Evolutionary conservation across 2,797 vertebrate genomes (phyloP).

Genomic region (Spondyliosoma cantharus): DNA sequence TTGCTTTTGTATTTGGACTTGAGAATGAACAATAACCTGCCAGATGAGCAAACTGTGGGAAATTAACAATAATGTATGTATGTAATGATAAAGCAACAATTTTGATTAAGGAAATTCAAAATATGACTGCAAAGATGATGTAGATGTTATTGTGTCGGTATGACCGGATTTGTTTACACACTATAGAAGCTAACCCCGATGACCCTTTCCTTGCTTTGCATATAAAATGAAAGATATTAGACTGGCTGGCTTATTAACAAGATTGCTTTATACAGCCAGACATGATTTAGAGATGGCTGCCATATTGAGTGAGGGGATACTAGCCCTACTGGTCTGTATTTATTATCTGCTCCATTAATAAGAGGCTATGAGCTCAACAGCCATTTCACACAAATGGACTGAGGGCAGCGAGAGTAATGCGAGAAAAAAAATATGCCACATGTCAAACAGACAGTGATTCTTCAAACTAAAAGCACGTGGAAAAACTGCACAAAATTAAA

Average conservation of each 20-base stretch:
- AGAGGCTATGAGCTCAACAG: constrained; percentile 77
- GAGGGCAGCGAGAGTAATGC: constrained; percentile 62
- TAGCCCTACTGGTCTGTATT: constrained; percentile 77
- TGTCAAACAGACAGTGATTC: constrained; percentile 70
- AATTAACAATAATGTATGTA: no score
- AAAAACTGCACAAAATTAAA: constrained; percentile 57
- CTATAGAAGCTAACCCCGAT: constrained; percentile 53
- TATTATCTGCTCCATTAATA: constrained; percentile 83
- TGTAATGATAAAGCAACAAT: constrained; percentile 14
- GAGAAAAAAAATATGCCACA: constrained; percentile 59
- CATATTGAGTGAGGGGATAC: constrained; percentile 82
- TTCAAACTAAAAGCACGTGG: constrained; percentile 61
- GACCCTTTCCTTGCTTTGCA: constrained; percentile 74
- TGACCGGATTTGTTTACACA: constrained; percentile 66
- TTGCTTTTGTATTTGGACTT: constrained; percentile 23
- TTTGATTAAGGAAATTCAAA: constrained; percentile 9
- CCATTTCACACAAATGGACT: constrained; percentile 77
- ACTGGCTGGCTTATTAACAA: constrained; percentile 76
- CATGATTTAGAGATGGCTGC: constrained; percentile 81
- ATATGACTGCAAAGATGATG: constrained; percentile 15
- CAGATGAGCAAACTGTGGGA: not conserved
- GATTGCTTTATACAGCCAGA: constrained; percentile 78
- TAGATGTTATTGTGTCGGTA: constrained; percentile 24
- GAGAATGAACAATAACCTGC: constrained; percentile 7
- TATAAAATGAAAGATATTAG: constrained; percentile 77